A percentile compares a stretch with the other conserved stretches of the same genome.
These are phyloP conservation scores for Myotis myotis DNA, from an alignment of 2,797 vertebrate genomes.

Conservation along the genomic window DNA sequence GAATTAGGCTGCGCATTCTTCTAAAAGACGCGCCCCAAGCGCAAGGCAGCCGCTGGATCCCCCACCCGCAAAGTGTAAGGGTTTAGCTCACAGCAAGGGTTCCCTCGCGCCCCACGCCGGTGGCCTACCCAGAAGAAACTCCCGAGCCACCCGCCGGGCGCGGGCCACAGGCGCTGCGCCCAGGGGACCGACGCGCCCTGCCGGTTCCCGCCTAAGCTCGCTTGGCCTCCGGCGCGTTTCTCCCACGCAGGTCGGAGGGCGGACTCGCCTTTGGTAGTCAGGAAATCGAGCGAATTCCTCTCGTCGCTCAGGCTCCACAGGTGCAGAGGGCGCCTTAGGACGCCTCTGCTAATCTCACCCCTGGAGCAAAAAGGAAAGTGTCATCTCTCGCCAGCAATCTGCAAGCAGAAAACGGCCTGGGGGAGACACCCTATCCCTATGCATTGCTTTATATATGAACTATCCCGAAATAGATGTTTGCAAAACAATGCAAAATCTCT, in stretches of 20 bases:
- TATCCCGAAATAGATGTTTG: not conserved
- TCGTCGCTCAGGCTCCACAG: slow-evolving; percentile 39
- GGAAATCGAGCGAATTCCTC: not conserved
- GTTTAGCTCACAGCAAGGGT: not conserved
- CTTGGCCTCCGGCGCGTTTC: not conserved
- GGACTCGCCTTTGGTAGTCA: not conserved
- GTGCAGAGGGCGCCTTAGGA: slow-evolving; percentile 44
- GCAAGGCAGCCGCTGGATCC: not conserved
- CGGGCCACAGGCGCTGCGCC: not conserved
- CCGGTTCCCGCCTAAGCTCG: not conserved
- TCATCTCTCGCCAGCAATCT: not conserved
- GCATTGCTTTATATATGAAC: not conserved
- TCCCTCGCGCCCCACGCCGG: not conserved
- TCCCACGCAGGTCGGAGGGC: not conserved
- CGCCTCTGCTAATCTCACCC: not conserved
- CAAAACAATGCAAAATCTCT: slow-evolving; percentile 51
- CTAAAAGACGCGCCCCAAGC: not conserved
- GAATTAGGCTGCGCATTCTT: not conserved
- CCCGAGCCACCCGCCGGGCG: not conserved
- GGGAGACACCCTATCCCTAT: not conserved
- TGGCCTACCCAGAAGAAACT: not conserved
- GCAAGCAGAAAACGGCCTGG: not conserved
- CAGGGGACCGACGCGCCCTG: not conserved
- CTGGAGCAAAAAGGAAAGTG: not conserved
- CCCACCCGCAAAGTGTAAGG: not conserved